phyloP scores from a whole-genome alignment of 2,888 invertebrate species.

The Alloscopus bannaensis region DNA sequence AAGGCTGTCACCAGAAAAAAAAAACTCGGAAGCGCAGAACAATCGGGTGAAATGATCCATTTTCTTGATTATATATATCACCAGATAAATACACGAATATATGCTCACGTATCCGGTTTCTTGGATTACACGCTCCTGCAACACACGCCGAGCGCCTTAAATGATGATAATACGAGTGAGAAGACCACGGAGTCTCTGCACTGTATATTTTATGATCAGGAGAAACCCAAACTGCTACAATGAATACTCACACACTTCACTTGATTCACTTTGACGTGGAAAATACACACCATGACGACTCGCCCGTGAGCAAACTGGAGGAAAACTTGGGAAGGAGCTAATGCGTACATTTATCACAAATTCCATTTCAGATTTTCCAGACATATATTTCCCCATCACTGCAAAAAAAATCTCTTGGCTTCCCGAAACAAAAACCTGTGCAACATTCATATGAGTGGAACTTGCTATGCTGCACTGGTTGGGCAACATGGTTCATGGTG shows the following conservation, averaged over 20 bases:
- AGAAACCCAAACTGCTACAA: neutral
- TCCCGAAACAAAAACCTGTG: too few species aligned
- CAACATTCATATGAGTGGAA: neutral
- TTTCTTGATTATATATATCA: constrained; percentile 53
- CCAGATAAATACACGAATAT: too few species aligned
- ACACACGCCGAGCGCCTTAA: too few species aligned
- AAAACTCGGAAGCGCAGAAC: too few species aligned
- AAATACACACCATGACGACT: constrained; percentile 1
- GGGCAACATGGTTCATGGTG: neutral
- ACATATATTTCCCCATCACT: too few species aligned
- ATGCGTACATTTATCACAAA: constrained; percentile 22
- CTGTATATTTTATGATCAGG: too few species aligned
- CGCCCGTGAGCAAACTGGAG: too few species aligned
- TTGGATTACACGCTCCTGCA: too few species aligned
- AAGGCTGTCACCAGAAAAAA: constrained; percentile 26
- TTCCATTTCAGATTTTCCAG: constrained; percentile 17
- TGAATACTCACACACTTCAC: constrained; percentile 29
- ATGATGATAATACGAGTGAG: too few species aligned
- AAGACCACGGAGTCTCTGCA: too few species aligned
- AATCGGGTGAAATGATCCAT: constrained; percentile 49
- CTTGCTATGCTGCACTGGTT: constrained; percentile 4
- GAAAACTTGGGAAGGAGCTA: neutral
- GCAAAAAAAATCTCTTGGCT: neutral
- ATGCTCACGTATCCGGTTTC: too few species aligned
- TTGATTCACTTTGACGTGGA: constrained; percentile 50